phyloP scores from a whole-genome alignment of 1,140 invertebrate genomes.

The Octopus bimaculoides region DNA sequence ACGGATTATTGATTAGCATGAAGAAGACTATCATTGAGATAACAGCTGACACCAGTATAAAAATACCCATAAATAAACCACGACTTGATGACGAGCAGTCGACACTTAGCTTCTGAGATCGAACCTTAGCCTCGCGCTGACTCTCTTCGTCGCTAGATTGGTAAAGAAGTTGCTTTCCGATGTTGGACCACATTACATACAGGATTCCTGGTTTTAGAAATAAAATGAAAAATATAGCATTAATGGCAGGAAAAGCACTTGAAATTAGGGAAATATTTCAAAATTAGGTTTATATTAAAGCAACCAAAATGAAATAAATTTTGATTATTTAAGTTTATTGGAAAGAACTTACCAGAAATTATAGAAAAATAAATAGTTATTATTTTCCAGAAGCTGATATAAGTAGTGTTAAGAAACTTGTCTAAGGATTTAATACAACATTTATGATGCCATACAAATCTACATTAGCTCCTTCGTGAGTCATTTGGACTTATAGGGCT shows the following conservation, averaged over 20 bases:
- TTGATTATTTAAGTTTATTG: too few relatives aligned
- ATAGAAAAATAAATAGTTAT: too few relatives aligned
- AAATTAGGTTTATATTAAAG: too few relatives aligned
- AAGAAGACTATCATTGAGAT: slow-evolving; percentile 93
- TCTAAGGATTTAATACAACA: too few relatives aligned
- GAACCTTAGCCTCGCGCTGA: slow-evolving; percentile 21
- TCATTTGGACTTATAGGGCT: too few relatives aligned
- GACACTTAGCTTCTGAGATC: slow-evolving; percentile 34
- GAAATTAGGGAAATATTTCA: too few relatives aligned
- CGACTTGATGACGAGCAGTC: slow-evolving; percentile 86
- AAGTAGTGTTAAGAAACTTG: too few relatives aligned
- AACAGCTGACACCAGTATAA: slow-evolving; percentile 80
- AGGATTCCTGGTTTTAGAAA: slow-evolving; percentile 29
- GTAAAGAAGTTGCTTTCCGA: slow-evolving; percentile 21
- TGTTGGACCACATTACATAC: slow-evolving; percentile 43
- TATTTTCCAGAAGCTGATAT: too few relatives aligned
- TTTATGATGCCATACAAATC: too few relatives aligned
- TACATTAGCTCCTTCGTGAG: too few relatives aligned
- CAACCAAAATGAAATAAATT: too few relatives aligned
- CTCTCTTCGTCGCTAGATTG: slow-evolving; percentile 14
- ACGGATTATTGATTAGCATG: slow-evolving; percentile 59
- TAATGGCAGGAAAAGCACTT: background rate
- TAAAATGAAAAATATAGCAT: background rate
- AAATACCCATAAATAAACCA: slow-evolving; percentile 83
- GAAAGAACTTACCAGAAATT: too few relatives aligned